Evolutionary conservation across 2,113 vertebrate genomes (phyloP), one percentile per base, ranked within the genome.

Genomic region (Jacana jacana): DNA sequence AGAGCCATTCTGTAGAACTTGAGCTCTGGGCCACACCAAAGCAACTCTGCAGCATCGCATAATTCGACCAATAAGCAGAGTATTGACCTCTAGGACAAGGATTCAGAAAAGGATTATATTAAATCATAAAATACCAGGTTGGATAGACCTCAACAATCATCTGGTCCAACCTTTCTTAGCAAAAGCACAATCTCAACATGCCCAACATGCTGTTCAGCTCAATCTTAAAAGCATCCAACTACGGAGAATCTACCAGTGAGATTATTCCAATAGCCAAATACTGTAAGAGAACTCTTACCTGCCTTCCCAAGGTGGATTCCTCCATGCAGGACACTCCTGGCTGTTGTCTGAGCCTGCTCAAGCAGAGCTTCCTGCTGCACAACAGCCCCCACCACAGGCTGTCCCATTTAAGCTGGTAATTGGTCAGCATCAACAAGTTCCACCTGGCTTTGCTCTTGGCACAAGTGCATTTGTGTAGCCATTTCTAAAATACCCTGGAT

Each of bases 311-410:
- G 2, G 4, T 8, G 13, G 19, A 4, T 2, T 23, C 2, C 3
- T 1, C 31, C 10, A 1, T 0, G 0, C 12, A 39, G 3, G 27
- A 3, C 76, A 5, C 52, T 39, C 4, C 25, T 7, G 0, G 1
- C 11, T 5, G 3, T 2, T 1, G 0, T 4, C 35, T 40, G 51
- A 35, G 5, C 9, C 35, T 58, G 27, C 19, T 37, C 8, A 9
- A 4, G 3, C 0, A 2, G 4, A 44, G 7, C 9, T 11, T 8
- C 65, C 46, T 3, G 3, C 17, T 5, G 51, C 55, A 13, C 28
- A 42, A 13, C 13, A 24, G 9, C 25, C 48, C 49, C 24, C 1
- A 10, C 7, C 54, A 7, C 71, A 79, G 42, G 6, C 4, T 25
- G 4, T 4, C 3, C 78, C 61, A 8, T 0, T 54, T 31, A 31